A percentile compares a stretch with the other conserved stretches of the same genome.
Evolutionary conservation across 2,888 invertebrate genomes (phyloP).

Genomic region (Phania funesta): DNA sequence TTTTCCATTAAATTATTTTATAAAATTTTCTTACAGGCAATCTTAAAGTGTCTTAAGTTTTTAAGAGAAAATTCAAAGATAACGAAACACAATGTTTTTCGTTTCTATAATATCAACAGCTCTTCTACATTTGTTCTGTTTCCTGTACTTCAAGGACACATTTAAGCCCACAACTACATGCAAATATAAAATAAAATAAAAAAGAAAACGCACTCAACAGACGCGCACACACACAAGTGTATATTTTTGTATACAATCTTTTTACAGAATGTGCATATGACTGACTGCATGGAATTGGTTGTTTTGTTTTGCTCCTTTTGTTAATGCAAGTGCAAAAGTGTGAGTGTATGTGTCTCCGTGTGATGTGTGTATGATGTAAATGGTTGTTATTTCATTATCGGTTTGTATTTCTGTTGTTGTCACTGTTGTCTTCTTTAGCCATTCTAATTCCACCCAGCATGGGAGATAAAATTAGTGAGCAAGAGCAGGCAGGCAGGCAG

Average conservation of each 20-base stretch:
- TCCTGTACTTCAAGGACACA: slow-evolving; percentile 51
- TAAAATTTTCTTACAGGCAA: too few relatives aligned
- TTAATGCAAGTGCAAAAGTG: neutral
- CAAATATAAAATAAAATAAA: neutral
- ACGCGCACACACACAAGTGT: neutral
- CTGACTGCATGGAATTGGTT: slow-evolving; percentile 24
- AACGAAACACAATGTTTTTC: neutral
- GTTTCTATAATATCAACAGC: slow-evolving; percentile 14
- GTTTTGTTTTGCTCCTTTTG: slow-evolving; percentile 16
- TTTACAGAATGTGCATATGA: slow-evolving; percentile 1
- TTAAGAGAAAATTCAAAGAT: neutral
- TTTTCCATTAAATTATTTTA: too few relatives aligned
- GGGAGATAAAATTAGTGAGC: slow-evolving; percentile 29
- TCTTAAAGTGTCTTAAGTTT: neutral
- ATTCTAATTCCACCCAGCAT: slow-evolving; percentile 11
- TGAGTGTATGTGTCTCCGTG: neutral
- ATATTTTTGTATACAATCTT: neutral
- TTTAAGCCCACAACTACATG: slow-evolving; percentile 25
- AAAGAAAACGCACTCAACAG: neutral
- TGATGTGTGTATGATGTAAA: slow-evolving; percentile 16
- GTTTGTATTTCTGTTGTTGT: slow-evolving; percentile 1
- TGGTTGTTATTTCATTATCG: slow-evolving; percentile 31
- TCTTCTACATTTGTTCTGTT: neutral
- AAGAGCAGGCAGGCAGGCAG: neutral
- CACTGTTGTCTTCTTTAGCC: neutral